phyloP scores from a whole-genome alignment of 2,888 invertebrate species.

The Athripsodes cinereus region DNA sequence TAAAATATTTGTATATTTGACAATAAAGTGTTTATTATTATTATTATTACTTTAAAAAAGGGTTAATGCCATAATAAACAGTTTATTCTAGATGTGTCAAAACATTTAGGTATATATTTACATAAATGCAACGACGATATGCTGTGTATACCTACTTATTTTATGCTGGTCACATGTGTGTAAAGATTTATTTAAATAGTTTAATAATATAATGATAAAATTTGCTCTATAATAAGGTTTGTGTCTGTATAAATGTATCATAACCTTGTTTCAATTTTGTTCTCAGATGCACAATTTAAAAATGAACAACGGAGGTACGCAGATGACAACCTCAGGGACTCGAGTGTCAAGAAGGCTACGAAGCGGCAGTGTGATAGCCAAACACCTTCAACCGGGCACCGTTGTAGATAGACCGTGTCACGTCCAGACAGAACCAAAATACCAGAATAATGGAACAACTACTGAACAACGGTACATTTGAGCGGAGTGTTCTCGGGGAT shows the following conservation, averaged over 20 bases:
- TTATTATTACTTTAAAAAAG: no score
- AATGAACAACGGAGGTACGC: slow-evolving; percentile 20
- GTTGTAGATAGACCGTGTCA: slow-evolving; percentile 16
- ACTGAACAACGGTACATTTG: slow-evolving; percentile 21
- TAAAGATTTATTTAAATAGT: no score
- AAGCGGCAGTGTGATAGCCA: slow-evolving; percentile 18
- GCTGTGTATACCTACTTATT: no score
- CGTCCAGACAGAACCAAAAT: slow-evolving; percentile 29
- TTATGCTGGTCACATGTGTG: no score
- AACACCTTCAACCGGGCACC: slow-evolving; percentile 17
- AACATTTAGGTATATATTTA: no score
- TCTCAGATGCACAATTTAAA: slow-evolving; percentile 24
- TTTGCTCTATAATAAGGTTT: no score
- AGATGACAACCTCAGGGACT: slow-evolving; percentile 22
- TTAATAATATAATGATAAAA: no score
- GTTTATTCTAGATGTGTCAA: no score
- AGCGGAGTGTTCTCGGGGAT: slow-evolving; percentile 4
- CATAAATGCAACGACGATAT: no score
- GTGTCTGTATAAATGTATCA: neutral
- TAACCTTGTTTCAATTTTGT: neutral
- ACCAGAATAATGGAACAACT: neutral
- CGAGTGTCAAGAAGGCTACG: slow-evolving; percentile 23
- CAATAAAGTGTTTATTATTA: no score
- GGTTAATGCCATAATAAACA: no score
- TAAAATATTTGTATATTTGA: no score